phyloP scores from a whole-genome alignment of 2,113 vertebrate species.

The Triplophysa siluroides region DNA sequence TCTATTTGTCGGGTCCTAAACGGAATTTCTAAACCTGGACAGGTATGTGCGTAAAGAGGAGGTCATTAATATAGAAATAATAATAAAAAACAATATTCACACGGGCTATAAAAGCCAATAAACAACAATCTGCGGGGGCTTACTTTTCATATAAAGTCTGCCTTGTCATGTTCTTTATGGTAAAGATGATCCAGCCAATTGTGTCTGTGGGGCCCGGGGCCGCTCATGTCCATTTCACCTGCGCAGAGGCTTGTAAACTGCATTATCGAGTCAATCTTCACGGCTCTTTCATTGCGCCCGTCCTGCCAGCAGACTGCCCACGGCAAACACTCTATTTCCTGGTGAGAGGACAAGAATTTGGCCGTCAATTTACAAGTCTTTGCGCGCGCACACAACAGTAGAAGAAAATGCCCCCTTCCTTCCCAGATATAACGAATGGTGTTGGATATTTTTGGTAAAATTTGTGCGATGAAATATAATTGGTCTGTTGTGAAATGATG shows the following conservation, averaged over 20 bases:
- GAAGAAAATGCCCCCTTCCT: background rate
- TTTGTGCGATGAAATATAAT: slow-evolving; percentile 8
- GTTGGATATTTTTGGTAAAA: slow-evolving; percentile 11
- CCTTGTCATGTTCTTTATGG: slow-evolving; percentile 6
- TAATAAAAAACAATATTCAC: background rate
- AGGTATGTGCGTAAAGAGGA: too few relatives aligned
- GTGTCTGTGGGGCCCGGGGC: slow-evolving; percentile 14
- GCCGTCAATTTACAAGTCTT: slow-evolving; percentile 21
- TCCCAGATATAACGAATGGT: background rate
- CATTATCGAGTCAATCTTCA: slow-evolving; percentile 73
- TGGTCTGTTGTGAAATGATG: background rate
- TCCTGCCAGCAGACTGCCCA: slow-evolving; percentile 66
- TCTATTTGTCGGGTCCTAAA: too few relatives aligned
- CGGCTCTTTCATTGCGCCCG: slow-evolving; percentile 69
- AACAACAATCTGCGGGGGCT: background rate
- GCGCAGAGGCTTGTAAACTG: slow-evolving; percentile 71
- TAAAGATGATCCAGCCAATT: background rate
- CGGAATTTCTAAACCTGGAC: too few relatives aligned
- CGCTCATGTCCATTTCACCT: slow-evolving; percentile 40
- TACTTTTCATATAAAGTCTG: background rate
- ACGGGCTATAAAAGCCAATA: background rate
- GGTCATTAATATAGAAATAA: too few relatives aligned
- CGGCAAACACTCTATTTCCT: slow-evolving; percentile 70
- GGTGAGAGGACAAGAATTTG: slow-evolving; percentile 61
- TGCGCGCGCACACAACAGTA: slow-evolving; percentile 1